These are phyloP conservation scores for Axea sp. DNA, from an alignment of 2,888 invertebrate species.

Conservation along the genomic window DNA sequence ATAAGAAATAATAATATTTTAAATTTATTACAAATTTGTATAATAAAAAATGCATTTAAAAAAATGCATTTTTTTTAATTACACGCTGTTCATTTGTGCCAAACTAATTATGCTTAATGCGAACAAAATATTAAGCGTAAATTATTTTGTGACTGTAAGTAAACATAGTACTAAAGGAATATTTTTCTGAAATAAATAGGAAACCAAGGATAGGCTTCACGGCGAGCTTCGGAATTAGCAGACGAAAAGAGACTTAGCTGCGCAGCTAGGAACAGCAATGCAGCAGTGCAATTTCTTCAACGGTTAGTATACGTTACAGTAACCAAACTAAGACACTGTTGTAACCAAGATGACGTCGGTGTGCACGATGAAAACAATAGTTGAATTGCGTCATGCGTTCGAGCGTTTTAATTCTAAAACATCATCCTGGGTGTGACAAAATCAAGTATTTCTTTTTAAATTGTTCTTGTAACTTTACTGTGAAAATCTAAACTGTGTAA, in stretches of 20 bases:
- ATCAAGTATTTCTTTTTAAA: too few species aligned
- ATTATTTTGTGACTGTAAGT: background rate
- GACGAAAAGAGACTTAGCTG: constrained; percentile 36
- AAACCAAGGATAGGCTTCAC: too few species aligned
- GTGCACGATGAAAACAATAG: constrained; percentile 15
- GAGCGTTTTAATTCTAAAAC: constrained; percentile 20
- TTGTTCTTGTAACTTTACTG: too few species aligned
- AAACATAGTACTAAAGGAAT: constrained; percentile 5
- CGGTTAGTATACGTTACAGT: constrained; percentile 4
- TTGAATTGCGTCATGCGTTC: constrained; percentile 16
- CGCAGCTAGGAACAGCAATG: constrained; percentile 20
- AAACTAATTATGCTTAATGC: constrained; percentile 8
- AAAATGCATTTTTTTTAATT: too few species aligned
- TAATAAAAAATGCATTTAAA: too few species aligned
- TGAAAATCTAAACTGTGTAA: too few species aligned
- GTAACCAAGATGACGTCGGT: constrained; percentile 6
- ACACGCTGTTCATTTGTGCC: background rate
- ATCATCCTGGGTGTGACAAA: too few species aligned
- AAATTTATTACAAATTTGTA: too few species aligned
- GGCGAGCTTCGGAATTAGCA: constrained; percentile 20
- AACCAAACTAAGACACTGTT: constrained; percentile 12
- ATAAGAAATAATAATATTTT: too few species aligned
- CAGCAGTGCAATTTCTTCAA: constrained; percentile 16
- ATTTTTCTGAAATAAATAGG: constrained; percentile 5
- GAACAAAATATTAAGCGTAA: background rate